Evolutionary conservation across 30 jellyfish, hydroid and myxozoan species (phyloP), one percentile per base, ranked within the genome.

Genomic region (Rhopilema esculentum): DNA sequence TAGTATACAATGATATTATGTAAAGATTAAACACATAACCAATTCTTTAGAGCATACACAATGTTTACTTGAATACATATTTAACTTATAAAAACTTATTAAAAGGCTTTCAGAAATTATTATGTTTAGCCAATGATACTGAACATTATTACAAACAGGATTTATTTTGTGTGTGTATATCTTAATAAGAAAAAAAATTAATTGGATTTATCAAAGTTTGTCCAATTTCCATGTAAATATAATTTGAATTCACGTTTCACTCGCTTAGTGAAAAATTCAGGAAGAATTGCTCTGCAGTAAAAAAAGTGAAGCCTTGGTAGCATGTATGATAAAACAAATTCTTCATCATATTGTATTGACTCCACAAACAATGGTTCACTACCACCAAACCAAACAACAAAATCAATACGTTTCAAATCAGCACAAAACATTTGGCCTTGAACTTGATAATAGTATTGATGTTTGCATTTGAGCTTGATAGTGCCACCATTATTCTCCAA

Each of bases 351-450:
- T n/a, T 18, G 49, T 18, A 48, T 72, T 53, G 83, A 25, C 67
- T 72, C 31, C 0, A 1, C 21, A 31, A 48, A 27, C 68, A 72
- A 77, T 20, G 88, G 88, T 53, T 77, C 88, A 24, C 26, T 12
- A 26, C 48, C 84, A 31, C 84, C 71, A 73, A 73, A 73, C 84
- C 84, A 73, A 73, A 73, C 84, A 73, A 73, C 70, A 73, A 73
- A 73, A 49, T 73, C 69, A 33, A 48, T 24, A 12, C 84, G 22
- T 72, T 22, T 73, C 20, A 73, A 16, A 29, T 64, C 82, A 24
- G 81, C 66, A 79, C 82, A 79, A 79, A 57, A 79, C 82, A 62
- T 79, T 66, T 79, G 80, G 27, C 77, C 89, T 79, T 79, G 87
- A 27, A 77, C 66, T 79, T 79, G 89, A 66, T 79, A 79, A 32